Evolutionary conservation across 2,113 vertebrate genomes (phyloP), one percentile per base, ranked within the genome.

Genomic region (Notiomystis cincta): DNA sequence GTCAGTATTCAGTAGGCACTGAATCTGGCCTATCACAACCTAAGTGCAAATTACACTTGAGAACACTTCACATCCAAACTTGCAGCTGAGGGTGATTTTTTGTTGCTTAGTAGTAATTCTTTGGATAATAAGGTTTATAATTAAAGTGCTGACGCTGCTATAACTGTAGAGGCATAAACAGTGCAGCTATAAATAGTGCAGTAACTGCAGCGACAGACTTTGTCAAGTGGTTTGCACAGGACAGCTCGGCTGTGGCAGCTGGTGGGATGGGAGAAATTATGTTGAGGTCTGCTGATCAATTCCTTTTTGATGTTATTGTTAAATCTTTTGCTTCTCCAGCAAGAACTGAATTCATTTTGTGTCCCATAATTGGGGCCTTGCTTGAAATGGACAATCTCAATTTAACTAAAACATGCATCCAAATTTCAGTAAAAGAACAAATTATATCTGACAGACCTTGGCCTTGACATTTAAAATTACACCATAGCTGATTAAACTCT

Each of bases 91-190:
- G 35, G 24, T 83, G 30, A 85, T 93, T 94, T 95, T 91, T 95
- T 97, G 88, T 57, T 96, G 93, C 82, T 94, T 95, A 95, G 75
- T 95, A 82, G 56, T 93, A 97, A 90, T 82, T 78, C 85, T 95
- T 86, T 73, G 88, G 40, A 95, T 97, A 97, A 96, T 70, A 91
- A 71, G 82, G 56, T 96, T 97, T 93, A 97, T 96, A 97, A 96
- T 97, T 97, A 97, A 98, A 97, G 78, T 96, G 97, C 96, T 97
- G 96, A 98, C 6, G 5, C 75, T 96, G 86, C 89, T 93, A 44
- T 58, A 95, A 73, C 93, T 96, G 80, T 84, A 96, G 95, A 97
- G 90, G 54, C 87, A 94, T 90, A 85, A 97, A 90, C 62, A 97
- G 90, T 56, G 51, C 21, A 31, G 35, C 78, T 95, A 91, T 93